Evolutionary conservation across 2,888 invertebrate species (phyloP).

Genomic region (Cheiracanthium punctorium): DNA sequence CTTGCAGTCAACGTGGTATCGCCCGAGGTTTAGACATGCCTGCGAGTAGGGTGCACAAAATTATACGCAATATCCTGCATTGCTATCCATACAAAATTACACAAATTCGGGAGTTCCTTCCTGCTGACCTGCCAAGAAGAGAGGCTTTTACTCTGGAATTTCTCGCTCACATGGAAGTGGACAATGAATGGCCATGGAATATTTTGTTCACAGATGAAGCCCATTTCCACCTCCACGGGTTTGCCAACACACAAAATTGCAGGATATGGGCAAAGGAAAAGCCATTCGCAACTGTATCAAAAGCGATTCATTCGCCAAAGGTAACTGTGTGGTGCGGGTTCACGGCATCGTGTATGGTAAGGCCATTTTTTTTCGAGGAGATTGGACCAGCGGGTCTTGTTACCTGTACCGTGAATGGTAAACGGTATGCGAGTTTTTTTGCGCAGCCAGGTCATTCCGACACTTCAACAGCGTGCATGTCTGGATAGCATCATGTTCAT

Average conservation of each 20-base stretch:
- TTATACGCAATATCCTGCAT: neutral
- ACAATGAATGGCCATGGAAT: neutral
- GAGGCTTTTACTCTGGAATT: neutral
- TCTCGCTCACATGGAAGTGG: constrained; percentile 1
- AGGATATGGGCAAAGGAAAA: neutral
- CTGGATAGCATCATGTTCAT: too few relatives aligned
- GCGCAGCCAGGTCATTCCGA: neutral
- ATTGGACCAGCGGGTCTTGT: neutral
- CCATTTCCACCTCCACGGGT: neutral
- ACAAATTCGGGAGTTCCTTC: neutral
- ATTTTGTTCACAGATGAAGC: neutral
- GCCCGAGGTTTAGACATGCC: neutral
- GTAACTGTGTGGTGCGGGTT: constrained; percentile 3
- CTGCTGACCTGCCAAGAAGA: neutral
- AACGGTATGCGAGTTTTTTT: too few relatives aligned
- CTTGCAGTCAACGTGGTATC: neutral
- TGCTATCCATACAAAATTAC: neutral
- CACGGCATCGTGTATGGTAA: neutral
- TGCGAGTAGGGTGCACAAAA: constrained; percentile 3
- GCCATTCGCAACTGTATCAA: neutral
- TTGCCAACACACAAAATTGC: constrained; percentile 13
- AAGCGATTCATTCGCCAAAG: neutral
- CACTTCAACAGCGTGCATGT: too few relatives aligned
- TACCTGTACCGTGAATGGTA: neutral
- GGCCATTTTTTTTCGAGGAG: neutral